Evolutionary conservation across 2,797 vertebrate genomes (phyloP).

Genomic region (Glyptemys insculpta): DNA sequence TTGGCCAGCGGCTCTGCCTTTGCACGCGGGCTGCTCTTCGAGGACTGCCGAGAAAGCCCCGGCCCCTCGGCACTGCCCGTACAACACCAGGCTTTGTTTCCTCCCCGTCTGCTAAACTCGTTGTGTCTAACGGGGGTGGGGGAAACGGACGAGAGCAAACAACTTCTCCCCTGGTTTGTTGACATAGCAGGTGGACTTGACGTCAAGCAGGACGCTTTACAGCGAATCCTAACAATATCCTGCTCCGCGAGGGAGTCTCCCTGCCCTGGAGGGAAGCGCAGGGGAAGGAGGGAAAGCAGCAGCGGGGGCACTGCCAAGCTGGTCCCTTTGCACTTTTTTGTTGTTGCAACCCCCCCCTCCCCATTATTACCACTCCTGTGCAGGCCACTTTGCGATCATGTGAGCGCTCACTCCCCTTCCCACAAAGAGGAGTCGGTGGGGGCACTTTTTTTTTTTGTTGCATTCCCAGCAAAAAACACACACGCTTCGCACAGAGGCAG

Average conservation of each 20-base stretch:
- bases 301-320: not conserved
- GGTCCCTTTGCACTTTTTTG: slow-evolving; percentile 49
- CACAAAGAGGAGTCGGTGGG: slow-evolving; percentile 29
- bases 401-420: slow-evolving; percentile 20
- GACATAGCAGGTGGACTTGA: slow-evolving; percentile 92
- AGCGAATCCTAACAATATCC: slow-evolving; percentile 81
- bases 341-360: not conserved
- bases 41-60: slow-evolving; percentile 73
- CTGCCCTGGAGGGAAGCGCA: slow-evolving; percentile 75
- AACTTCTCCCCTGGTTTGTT: slow-evolving; percentile 85
- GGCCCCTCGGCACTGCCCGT: slow-evolving; percentile 71
- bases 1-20: slow-evolving; percentile 54
- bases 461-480: slow-evolving; percentile 69
- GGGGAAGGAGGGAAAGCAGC: not conserved
- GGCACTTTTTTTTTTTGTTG: slow-evolving; percentile 4
- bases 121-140: slow-evolving; percentile 52
- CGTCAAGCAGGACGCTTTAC: slow-evolving; percentile 88
- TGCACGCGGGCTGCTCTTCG: slow-evolving; percentile 56
- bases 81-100: slow-evolving; percentile 78
- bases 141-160: slow-evolving; percentile 72
- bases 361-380: slow-evolving; percentile 46
- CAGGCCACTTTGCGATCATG: slow-evolving; percentile 51
- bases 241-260: slow-evolving; percentile 75
- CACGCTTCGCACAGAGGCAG: slow-evolving; percentile 14
- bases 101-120: slow-evolving; percentile 66